Evolutionary conservation across 2,797 vertebrate species (phyloP).

Genomic region (Lepilemur ruficaudatus): DNA sequence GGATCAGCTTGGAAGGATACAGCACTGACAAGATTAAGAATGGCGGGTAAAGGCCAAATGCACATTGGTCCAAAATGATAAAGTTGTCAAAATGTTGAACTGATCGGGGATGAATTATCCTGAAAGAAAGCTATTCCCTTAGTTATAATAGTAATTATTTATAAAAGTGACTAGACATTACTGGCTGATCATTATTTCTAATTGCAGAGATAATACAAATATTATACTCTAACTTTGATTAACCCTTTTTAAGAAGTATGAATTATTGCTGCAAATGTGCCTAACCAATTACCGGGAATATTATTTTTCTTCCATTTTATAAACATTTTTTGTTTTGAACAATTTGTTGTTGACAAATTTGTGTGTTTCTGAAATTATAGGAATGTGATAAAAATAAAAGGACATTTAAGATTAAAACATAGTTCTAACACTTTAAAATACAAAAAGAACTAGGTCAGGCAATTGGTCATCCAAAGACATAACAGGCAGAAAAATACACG

Average conservation of each 20-base stretch:
- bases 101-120: background rate
- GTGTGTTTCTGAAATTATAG: background rate
- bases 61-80: background rate
- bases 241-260: background rate
- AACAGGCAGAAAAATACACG: background rate
- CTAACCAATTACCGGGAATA: background rate
- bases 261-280: background rate
- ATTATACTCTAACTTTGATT: background rate
- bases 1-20: background rate
- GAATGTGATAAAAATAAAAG: background rate
- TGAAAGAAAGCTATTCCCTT: background rate
- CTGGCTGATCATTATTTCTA: background rate
- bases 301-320: background rate
- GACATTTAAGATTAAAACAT: background rate
- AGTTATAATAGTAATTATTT: background rate
- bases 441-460: background rate
- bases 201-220: background rate
- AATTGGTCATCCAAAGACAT: background rate
- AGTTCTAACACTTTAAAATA: background rate
- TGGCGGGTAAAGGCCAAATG: background rate
- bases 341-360: background rate
- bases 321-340: background rate
- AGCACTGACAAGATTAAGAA: background rate
- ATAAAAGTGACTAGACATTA: background rate
- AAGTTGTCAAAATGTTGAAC: background rate